A percentile compares a stretch with the other conserved stretches of the same genome.
These are phyloP conservation scores for Drosophila differens DNA, from an alignment of 2,888 invertebrate genomes.

Conservation along the genomic window DNA sequence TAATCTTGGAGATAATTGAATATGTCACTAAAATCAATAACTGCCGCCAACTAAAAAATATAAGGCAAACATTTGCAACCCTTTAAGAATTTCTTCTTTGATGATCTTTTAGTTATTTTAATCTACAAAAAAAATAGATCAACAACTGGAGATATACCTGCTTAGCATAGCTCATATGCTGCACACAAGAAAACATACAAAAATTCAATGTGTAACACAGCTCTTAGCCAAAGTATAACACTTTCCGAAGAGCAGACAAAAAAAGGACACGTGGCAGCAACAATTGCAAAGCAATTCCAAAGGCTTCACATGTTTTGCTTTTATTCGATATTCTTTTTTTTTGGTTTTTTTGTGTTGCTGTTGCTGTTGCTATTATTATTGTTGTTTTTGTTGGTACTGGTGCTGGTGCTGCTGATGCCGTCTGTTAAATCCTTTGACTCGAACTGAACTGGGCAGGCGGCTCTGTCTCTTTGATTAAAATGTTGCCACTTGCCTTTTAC, in stretches of 20 bases:
- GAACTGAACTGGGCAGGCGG: conserved; percentile 21
- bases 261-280: conserved; percentile 48
- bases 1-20: neutral
- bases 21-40: neutral
- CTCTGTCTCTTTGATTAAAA: conserved; percentile 67
- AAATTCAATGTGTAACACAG: neutral
- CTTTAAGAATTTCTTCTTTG: neutral
- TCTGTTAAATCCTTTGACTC: conserved; percentile 52
- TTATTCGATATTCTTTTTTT: conserved; percentile 35
- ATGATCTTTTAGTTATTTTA: neutral
- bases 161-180: neutral
- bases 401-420: conserved; percentile 9
- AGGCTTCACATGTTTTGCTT: conserved; percentile 59
- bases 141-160: neutral
- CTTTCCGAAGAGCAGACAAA: neutral
- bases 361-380: neutral
- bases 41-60: neutral
- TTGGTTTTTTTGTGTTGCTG: conserved; percentile 2
- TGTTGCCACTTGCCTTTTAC: conserved; percentile 70
- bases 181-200: neutral
- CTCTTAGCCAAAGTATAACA: neutral
- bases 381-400: conserved; percentile 11
- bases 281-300: conserved; percentile 69
- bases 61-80: neutral
- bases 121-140: neutral